Base-by-base conservation (phyloP, 1,140 invertebrate species). In the Rhysida immarginata region DNA sequence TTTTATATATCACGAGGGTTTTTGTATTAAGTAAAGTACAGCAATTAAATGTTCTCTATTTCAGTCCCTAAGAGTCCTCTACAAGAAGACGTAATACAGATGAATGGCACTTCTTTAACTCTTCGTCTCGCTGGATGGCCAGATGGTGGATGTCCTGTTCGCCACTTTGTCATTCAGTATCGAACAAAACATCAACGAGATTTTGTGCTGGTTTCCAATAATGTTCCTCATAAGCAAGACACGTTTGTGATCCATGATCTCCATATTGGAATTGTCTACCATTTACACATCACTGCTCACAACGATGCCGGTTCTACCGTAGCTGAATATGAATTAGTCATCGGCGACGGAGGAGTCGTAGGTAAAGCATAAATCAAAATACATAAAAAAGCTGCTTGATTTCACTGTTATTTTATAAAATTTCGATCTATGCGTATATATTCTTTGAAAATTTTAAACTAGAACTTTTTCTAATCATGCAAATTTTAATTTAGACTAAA, bases 241-340 rank as follows among this genome's bases (percentile, higher is more conserved):
- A 80, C 59, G 0, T 62, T 65, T 13, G 72, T 82, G n/a, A 71
- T 84, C 23, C 75, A 81, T 0, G 79, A 85, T 62, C 76, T 91
- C 58, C 71, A 77, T 26, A 78, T 84, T 0, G 84, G 81, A 0
- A 82, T 81, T 8, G 85, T 83, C 79, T 88, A 89, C 68, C 80
- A 80, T 62, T 67, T 91, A 60, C 77, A 81, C 61, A 74, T 91
- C 16, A 81, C 81, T 1, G 87, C 85, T 0, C 78, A 82, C 59
- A 89, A 84, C 64, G 84, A 86, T 54, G 85, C 87, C n/a, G 87
- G 86, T 0, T 68, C 69, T 45, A 80, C 81, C 0, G 75, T 76
- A 21, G 78, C 78, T 27, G 78, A 81, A 52, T 85, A 84, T 71
- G 80, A 84, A 66, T 87, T 90, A 66, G 81, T 84, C 2, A 92